These are phyloP conservation scores for Leiothrix lutea DNA, from an alignment of 2,113 vertebrate species.

Conservation along the genomic window DNA sequence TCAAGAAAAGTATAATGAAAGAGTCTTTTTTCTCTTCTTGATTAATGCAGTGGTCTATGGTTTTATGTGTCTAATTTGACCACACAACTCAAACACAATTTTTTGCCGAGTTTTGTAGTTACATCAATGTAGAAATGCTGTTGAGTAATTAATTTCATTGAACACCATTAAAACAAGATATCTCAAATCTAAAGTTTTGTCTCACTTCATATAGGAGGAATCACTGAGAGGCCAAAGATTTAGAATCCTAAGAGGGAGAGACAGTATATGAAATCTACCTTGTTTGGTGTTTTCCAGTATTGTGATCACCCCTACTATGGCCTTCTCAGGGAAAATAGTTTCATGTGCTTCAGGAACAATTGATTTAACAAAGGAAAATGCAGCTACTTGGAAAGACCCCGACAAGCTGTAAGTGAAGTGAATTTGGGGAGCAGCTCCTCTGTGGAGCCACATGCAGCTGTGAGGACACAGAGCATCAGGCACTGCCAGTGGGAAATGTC, in stretches of 20 bases:
- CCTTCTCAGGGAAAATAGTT: background rate
- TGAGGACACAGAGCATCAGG: background rate
- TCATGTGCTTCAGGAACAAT: background rate
- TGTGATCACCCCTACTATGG: background rate
- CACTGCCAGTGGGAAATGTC: background rate
- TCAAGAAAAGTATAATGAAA: background rate
- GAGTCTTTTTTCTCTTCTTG: background rate
- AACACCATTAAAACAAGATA: background rate
- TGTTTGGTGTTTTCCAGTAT: background rate
- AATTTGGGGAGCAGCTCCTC: background rate
- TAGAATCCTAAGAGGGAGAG: background rate
- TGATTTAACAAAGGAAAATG: background rate
- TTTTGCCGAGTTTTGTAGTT: background rate
- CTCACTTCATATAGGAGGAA: background rate
- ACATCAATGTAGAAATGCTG: background rate
- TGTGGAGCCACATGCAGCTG: fast-evolving
- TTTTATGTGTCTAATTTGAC: background rate
- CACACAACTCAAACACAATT: background rate
- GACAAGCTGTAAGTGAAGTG: background rate
- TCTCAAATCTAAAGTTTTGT: background rate
- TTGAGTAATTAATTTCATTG: background rate
- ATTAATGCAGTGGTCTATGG: background rate
- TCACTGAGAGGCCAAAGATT: background rate
- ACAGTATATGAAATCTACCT: background rate
- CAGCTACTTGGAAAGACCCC: background rate